Evolutionary conservation across 2,888 invertebrate genomes (phyloP), one percentile per base, ranked within the genome.

Genomic region (Oscheius onirici): DNA sequence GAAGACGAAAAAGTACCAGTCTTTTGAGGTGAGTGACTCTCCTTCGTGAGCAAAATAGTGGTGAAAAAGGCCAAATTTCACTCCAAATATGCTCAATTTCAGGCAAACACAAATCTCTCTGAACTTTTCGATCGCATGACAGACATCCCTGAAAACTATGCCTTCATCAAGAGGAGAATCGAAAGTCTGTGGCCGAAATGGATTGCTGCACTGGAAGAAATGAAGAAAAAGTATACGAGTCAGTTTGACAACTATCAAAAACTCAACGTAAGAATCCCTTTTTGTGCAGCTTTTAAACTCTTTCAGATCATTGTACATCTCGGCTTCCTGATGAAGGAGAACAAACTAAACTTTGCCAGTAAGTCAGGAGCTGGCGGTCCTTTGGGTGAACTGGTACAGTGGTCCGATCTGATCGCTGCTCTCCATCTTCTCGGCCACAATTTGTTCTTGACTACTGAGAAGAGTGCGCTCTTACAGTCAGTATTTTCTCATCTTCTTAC

Each of bases 311-410:
- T 89, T 40, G 81, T 89, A 24, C 88, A 89, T 79, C 79, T 89
- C 24, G 89, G 89, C 8, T 82, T 89, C 49, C 80, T 89, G 24
- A 88, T 88, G n/a, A 88, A 88, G 71, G 88, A 88, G 72, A 85
- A 88, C 3, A 88, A 87, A 11, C 85, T 88, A 83, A 88, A 89
- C 65, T 87, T 89, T 81, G 88, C 88, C n/a, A 88, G 89, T 68
- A 87, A 85, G 76, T 88, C 89, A 8, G 69, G 55, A 22, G 66
- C 74, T 79, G 90, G 90, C 51, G 90, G 90, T 24, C 90, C 90
- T 1, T 82, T 90, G 24, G 90, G 90, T 1, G 90, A 90, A 77
- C 81, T 90, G 20, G 89, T 90, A 0, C 90, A 90, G 77, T 90
- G 90, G 90, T 88, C 88, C 74, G 90, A 90, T 81, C 85, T 90